Conservation (phyloP, 2,888 invertebrate species). For the Heteromyza rotundicornis region DNA sequence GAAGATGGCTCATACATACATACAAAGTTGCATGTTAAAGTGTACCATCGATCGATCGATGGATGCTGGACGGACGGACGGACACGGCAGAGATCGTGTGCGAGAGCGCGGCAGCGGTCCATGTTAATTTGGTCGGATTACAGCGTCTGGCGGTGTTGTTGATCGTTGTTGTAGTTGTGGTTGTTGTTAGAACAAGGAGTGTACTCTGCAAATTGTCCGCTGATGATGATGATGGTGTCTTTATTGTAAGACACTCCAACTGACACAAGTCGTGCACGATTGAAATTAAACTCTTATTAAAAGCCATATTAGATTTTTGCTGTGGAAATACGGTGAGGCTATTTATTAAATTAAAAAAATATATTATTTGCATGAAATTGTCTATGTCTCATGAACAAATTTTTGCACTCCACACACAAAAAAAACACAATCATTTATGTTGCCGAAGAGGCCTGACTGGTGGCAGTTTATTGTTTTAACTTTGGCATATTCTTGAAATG, state of each 20-base stretch:
- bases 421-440: too few species aligned
- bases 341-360: not conserved
- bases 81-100: not conserved
- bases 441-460: too few species aligned
- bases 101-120: not conserved
- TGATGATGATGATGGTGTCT: slow-evolving; percentile 24
- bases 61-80: too few species aligned
- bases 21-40: too few species aligned
- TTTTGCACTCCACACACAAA: too few species aligned
- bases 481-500: too few species aligned
- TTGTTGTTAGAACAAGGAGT: slow-evolving; percentile 17
- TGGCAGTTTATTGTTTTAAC: too few species aligned
- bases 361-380: too few species aligned
- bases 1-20: too few species aligned
- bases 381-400: too few species aligned
- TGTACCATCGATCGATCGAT: too few species aligned
- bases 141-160: not conserved
- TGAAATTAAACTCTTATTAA: not conserved
- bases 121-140: slow-evolving; percentile 15
- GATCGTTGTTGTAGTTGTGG: not conserved
- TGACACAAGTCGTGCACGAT: slow-evolving; percentile 37
- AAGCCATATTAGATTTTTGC: not conserved
- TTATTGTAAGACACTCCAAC: slow-evolving; percentile 24
- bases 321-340: not conserved
- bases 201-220: slow-evolving; percentile 5